Base-by-base conservation (phyloP, 2,888 invertebrate species). In the Thumatha senex region DNA sequence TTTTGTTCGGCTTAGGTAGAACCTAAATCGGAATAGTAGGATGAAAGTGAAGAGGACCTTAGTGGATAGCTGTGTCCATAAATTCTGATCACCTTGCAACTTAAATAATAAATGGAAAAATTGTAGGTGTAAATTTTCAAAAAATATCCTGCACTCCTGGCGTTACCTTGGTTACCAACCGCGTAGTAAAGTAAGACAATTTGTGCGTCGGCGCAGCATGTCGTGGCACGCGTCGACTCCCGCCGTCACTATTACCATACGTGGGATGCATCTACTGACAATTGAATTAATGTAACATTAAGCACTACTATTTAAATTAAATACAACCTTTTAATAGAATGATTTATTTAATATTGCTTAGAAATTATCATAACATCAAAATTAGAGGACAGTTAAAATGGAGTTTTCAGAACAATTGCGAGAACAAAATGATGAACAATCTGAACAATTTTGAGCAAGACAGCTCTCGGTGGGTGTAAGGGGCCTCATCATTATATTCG, bases 171-270 rank as follows among this genome's bases (percentile, higher is more conserved):
- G 64, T 49, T 43, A 61, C 54, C 31, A 24, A n/a, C 7, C 29
- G 58, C 60, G 56, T 60, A 67, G 51, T 59, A 56, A 65, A 41
- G 54, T 55, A 50, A 48, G 53, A 47, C 48, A 58, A 61, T 55
- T 61, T 59, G 54, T 57, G 63, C 63, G 58, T 57, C 62, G 59
- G 58, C 72, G 48, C 84, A 78, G 82, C 84, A 59, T 77, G 83
- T 54, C 49, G 71, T 60, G 57, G 65, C 67, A 61, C 67, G 61
- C 70, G 61, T 63, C 51, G 57, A 61, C 67, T 60, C 69, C 74
- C 67, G 72, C 74, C 73, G 75, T 74, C 69, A 63, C 67, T 54
- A 78, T 78, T 76, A 78, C 67, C 77, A 76, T 74, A 79, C 82
- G 84, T 83, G 80, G 83, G 82, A 56, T 52, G 77, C 42, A 31